Percentiles rank a stretch among this genome's conserved stretches.
Evolutionary conservation across 2,113 vertebrate species (phyloP).

Genomic region (Motacilla tschutschensis): DNA sequence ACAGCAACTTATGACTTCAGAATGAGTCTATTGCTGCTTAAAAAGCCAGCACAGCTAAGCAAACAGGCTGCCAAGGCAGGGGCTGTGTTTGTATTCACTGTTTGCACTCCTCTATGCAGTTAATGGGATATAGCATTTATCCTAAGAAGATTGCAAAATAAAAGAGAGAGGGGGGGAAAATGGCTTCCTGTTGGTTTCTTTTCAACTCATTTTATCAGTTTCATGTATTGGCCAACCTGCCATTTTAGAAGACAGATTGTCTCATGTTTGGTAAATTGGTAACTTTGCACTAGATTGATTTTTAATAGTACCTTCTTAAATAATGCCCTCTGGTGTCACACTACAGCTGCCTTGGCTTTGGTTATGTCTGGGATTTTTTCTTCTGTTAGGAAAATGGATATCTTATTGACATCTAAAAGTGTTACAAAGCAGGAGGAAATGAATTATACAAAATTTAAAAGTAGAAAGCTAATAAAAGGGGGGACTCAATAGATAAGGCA

Average conservation of each 20-base stretch:
- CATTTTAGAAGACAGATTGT: constrained; percentile 7
- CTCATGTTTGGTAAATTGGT: neutral
- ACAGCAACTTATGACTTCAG: constrained; percentile 20
- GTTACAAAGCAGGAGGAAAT: constrained; percentile 23
- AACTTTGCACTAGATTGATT: neutral
- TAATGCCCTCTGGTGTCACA: neutral
- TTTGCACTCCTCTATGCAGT: constrained; percentile 6
- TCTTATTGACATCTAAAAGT: constrained; percentile 17
- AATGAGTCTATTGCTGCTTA: constrained; percentile 36
- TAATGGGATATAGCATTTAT: constrained; percentile 23
- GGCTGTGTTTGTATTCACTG: constrained; percentile 23
- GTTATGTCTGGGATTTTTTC: neutral
- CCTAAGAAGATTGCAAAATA: neutral
- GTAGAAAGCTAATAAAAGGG: constrained; percentile 33
- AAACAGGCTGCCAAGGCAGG: constrained; percentile 24
- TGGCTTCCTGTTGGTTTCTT: neutral
- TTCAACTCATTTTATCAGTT: constrained; percentile 1
- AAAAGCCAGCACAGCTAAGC: constrained; percentile 53
- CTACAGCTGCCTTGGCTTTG: neutral
- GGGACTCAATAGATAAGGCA: constrained; percentile 19
- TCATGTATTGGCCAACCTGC: neutral
- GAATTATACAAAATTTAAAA: constrained; percentile 18
- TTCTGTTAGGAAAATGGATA: neutral
- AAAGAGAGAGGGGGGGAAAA: neutral
- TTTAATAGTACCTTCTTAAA: neutral